phyloP scores from a whole-genome alignment of 2,113 vertebrate genomes.

The Columba janthina region DNA sequence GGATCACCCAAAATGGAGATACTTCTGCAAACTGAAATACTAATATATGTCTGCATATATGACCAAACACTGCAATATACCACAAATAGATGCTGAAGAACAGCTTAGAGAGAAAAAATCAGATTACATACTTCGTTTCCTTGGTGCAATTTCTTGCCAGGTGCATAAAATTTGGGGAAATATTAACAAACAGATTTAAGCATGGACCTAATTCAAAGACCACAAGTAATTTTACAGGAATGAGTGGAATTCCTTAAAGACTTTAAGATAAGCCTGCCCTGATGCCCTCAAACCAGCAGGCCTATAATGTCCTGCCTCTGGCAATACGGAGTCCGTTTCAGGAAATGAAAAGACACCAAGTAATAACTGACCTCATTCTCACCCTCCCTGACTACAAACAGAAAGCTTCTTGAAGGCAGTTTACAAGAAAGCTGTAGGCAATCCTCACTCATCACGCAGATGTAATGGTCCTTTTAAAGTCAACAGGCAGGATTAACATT shows the following conservation, averaged over 20 bases:
- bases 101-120: background rate
- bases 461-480: background rate
- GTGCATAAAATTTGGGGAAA: background rate
- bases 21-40: background rate
- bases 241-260: background rate
- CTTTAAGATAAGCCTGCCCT: background rate
- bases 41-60: background rate
- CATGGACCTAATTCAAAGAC: background rate
- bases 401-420: background rate
- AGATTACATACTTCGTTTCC: background rate
- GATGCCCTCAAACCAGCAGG: background rate
- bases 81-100: background rate
- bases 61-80: background rate
- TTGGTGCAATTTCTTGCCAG: background rate
- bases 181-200: background rate
- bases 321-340: background rate
- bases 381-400: background rate
- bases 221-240: background rate
- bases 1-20: background rate
- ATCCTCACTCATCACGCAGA: background rate
- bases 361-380: background rate
- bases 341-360: background rate
- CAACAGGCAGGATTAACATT: background rate
- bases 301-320: background rate
- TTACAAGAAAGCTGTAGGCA: background rate